These are phyloP conservation scores for Trachelus stipa DNA, from an alignment of 2,888 invertebrate species.

Conservation along the genomic window DNA sequence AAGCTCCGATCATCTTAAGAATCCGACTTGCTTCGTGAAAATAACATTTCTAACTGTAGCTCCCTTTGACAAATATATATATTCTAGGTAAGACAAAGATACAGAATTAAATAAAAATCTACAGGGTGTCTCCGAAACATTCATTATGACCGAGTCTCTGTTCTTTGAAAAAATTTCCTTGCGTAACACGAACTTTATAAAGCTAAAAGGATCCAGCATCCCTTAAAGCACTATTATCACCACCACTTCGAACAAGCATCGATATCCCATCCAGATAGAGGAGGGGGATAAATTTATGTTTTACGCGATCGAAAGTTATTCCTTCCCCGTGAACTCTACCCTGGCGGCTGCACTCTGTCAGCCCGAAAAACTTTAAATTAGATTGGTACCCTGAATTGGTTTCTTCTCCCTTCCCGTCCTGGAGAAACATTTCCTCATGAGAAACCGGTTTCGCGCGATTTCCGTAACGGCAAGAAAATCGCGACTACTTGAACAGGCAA, in stretches of 20 bases:
- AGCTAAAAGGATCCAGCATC: not conserved
- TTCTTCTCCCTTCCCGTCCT: not conserved
- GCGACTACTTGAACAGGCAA: not conserved
- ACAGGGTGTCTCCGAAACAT: no score
- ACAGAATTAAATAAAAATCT: no score
- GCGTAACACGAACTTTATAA: not conserved
- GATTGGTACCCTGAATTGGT: constrained; percentile 23
- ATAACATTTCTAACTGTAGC: no score
- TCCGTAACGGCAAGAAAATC: not conserved
- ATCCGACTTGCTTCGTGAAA: no score
- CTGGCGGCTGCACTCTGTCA: constrained; percentile 15
- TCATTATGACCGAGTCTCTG: not conserved
- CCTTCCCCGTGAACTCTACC: constrained; percentile 8
- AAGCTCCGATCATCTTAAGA: no score
- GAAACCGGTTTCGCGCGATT: not conserved
- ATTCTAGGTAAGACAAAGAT: no score
- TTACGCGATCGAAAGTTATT: constrained; percentile 24
- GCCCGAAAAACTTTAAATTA: constrained; percentile 31
- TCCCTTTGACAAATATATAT: no score
- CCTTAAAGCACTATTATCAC: not conserved
- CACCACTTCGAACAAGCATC: not conserved
- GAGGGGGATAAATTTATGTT: constrained; percentile 25
- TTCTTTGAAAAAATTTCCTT: not conserved
- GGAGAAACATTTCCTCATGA: constrained; percentile 9
- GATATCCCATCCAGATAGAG: not conserved